These are phyloP conservation scores for Typhlichthys subterraneus DNA, from an alignment of 2,797 vertebrate species.

Conservation along the genomic window DNA sequence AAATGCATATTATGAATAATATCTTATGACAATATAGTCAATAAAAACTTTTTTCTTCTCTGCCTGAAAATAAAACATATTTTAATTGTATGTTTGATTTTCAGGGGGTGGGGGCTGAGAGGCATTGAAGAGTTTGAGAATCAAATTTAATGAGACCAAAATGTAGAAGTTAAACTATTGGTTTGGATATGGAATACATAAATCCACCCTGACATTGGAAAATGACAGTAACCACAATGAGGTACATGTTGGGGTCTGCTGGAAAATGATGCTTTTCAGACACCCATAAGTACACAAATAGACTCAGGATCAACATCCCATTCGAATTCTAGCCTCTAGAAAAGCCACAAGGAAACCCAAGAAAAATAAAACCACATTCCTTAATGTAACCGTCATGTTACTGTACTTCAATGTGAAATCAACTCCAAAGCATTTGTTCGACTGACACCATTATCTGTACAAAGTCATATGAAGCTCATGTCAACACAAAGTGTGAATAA, in stretches of 20 bases:
- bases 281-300: conserved; percentile 59
- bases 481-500: neutral
- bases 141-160: conserved; percentile 50
- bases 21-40: conserved; percentile 33
- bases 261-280: conserved; percentile 49
- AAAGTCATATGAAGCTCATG: neutral
- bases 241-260: conserved; percentile 53
- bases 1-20: conserved; percentile 47
- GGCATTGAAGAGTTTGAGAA: conserved; percentile 49
- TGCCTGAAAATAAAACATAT: conserved; percentile 55
- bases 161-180: conserved; percentile 56
- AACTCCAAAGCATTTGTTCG: neutral
- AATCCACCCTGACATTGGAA: conserved; percentile 39
- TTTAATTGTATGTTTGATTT: conserved; percentile 71
- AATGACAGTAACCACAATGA: conserved; percentile 61
- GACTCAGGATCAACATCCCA: conserved; percentile 19
- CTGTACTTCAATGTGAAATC: neutral
- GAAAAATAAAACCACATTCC: conserved; percentile 37
- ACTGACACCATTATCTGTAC: neutral
- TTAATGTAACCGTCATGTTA: conserved; percentile 15
- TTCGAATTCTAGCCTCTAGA: conserved; percentile 17
- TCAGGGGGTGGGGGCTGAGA: conserved; percentile 19
- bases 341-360: conserved; percentile 44
- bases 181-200: conserved; percentile 57
- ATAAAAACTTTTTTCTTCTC: conserved; percentile 60